Evolutionary conservation across 2,888 invertebrate genomes (phyloP).

Genomic region (Bombylius discolor): DNA sequence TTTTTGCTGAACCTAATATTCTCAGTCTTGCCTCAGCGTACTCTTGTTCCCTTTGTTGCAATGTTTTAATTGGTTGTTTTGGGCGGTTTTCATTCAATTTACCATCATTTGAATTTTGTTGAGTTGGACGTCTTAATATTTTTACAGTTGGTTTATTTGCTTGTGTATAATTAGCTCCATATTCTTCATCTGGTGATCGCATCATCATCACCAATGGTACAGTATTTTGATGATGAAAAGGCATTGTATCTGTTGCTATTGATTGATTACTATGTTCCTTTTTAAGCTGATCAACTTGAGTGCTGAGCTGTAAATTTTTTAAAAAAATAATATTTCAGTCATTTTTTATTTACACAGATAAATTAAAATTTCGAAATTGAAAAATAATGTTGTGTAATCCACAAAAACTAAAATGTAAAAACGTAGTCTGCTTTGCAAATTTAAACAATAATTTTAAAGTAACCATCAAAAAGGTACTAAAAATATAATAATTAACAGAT

Average conservation of each 20-base stretch:
- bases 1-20: constrained; percentile 76
- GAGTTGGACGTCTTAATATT: constrained; percentile 63
- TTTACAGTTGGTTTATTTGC: constrained; percentile 69
- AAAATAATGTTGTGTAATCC: too few species aligned
- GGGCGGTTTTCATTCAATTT: constrained; percentile 52
- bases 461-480: too few species aligned
- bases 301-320: constrained; percentile 7
- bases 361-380: background rate
- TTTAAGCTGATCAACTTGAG: constrained; percentile 10
- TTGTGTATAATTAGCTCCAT: constrained; percentile 62
- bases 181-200: constrained; percentile 63
- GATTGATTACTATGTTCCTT: constrained; percentile 1
- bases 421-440: too few species aligned
- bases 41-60: constrained; percentile 84
- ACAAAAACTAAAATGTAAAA: too few species aligned
- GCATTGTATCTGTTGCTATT: constrained; percentile 11
- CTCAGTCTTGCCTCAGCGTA: constrained; percentile 84
- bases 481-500: too few species aligned
- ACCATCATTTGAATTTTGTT: constrained; percentile 40
- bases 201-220: constrained; percentile 58
- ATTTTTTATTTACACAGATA: background rate
- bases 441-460: too few species aligned
- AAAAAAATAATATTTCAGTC: too few species aligned
- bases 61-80: constrained; percentile 64
- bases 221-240: constrained; percentile 18